Base-by-base conservation (phyloP, 2,797 vertebrate species). In the Microctenopoma stevenorrisi region DNA sequence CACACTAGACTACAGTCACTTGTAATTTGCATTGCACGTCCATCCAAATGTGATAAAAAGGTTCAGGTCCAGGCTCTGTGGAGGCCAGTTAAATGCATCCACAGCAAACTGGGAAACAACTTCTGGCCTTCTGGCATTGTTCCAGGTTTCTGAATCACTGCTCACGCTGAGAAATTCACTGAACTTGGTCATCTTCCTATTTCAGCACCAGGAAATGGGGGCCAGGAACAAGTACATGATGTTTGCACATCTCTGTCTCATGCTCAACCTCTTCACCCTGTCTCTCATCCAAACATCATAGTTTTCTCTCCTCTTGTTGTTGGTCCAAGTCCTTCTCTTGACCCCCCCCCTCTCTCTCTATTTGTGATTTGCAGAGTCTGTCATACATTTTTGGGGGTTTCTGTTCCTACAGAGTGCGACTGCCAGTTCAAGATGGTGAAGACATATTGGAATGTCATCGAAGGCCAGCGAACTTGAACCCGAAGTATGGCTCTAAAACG, bases 391-490 rank as follows among this genome's bases (percentile, higher is more conserved):
- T 62, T 58, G n/a, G 48, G 25, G 13, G 56, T 42, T 60, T 58
- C 35, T 47, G 13, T 28, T 58, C 50, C 26, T 12, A 15, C 11
- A 18, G 4, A 64, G 37, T 33, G 1, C 8, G 64, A 57, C 68
- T 33, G 62, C 80, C 78, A 64, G 67, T 3, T 38, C 4, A 64
- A 84, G 72, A 80, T 79, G 86, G 59, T 79, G 82, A 83, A 82
- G 76, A 85, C 55, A 64, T 81, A 49, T 72, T 85, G 80, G 78
- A 76, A 68, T 25, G 7, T 60, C 46, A 51, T n/a, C 2, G 9
- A 16, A 68, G 46, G 47, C 30, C 60, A 2, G 28, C 13, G 26
- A 80, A 61, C 74, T 7, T 49, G 60, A 58, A 80, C 72, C 68
- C 3, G 7, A 47, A 56, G 68, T 16, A n/a, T 0, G 4, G 38